Percentiles rank a stretch among this genome's conserved stretches.
Evolutionary conservation across 2,888 invertebrate genomes (phyloP).

Genomic region (Rhamphomyia laevipes): DNA sequence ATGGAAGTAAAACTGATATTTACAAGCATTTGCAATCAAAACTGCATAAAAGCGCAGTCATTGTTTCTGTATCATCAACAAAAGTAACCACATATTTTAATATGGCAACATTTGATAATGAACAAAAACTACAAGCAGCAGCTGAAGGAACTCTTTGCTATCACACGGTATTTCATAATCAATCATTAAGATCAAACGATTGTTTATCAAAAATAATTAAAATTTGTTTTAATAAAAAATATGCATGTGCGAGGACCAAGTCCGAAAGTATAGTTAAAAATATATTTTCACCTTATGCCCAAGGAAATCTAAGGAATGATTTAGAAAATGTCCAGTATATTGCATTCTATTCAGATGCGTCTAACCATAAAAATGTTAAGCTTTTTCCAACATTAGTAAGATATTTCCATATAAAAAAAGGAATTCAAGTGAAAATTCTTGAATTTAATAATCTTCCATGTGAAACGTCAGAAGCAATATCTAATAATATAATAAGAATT

Average conservation of each 20-base stretch:
- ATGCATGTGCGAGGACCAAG: neutral
- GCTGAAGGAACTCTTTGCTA: neutral
- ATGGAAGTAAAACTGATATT: neutral
- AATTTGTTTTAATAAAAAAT: neutral
- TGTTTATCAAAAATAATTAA: neutral
- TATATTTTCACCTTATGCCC: neutral
- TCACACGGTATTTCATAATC: neutral
- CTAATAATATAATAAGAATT: neutral
- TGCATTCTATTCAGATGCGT: neutral
- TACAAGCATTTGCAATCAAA: neutral
- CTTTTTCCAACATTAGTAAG: neutral
- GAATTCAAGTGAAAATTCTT: neutral
- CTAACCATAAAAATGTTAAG: neutral
- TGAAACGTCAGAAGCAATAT: neutral
- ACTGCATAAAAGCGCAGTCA: neutral
- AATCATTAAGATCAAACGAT: neutral
- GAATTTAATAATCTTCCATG: neutral
- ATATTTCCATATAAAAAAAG: neutral
- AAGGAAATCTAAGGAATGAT: neutral
- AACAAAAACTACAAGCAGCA: neutral
- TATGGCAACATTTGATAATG: neutral
- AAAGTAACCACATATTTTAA: neutral
- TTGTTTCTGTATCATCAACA: neutral
- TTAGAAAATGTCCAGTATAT: neutral
- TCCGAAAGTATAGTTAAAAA: neutral